Evolutionary conservation across 2,113 vertebrate genomes (phyloP).

Genomic region (Campylorhamphus procurvoides): DNA sequence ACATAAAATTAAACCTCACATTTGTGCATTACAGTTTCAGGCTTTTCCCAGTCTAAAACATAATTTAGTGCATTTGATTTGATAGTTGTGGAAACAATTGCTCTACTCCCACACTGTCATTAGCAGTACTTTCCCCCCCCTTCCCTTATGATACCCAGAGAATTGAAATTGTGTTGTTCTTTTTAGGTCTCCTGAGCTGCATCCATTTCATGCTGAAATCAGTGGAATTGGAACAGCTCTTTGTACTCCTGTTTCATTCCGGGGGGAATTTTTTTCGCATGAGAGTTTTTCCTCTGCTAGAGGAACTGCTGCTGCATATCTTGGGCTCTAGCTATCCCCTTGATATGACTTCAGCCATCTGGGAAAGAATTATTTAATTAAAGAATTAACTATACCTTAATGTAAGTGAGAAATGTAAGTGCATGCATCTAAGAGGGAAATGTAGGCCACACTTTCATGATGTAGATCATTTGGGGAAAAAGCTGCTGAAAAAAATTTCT

Average conservation of each 20-base stretch:
- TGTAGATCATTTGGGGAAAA: background rate
- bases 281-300: background rate
- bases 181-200: background rate
- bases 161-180: background rate
- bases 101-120: constrained; percentile 1
- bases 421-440: background rate
- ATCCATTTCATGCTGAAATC: background rate
- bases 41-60: background rate
- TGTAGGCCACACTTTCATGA: background rate
- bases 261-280: background rate
- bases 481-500: background rate
- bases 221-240: background rate
- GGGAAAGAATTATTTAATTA: constrained; percentile 31
- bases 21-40: background rate
- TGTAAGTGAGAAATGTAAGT: background rate
- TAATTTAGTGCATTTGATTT: background rate
- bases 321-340: background rate
- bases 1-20: background rate
- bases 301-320: background rate
- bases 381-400: background rate
- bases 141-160: background rate
- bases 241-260: background rate
- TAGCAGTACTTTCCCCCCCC: fast-evolving
- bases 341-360: background rate
- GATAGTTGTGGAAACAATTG: constrained; percentile 28